Percentiles rank a stretch among this genome's conserved stretches.
phyloP scores from a whole-genome alignment of 2,113 vertebrate genomes.

The Tamias sibiricus region DNA sequence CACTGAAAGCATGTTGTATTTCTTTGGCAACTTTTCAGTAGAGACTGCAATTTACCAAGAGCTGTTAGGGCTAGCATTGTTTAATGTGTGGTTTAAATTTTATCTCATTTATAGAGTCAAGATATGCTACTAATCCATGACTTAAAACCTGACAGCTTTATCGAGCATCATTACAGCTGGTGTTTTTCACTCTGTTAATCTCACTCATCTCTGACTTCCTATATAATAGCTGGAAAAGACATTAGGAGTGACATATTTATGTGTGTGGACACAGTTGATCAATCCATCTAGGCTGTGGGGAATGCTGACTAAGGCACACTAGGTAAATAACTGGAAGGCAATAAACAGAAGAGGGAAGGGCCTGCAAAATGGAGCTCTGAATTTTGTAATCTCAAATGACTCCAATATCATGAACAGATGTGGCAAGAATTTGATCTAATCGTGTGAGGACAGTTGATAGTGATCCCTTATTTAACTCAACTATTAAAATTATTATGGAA shows the following conservation, averaged over 20 bases:
- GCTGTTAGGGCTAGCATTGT: conserved; percentile 36
- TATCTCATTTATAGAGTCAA: conserved; percentile 72
- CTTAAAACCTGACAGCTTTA: conserved; percentile 73
- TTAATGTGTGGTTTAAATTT: conserved; percentile 67
- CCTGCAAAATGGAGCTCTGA: conserved; percentile 25
- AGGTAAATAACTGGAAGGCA: conserved; percentile 60
- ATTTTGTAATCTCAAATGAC: conserved; percentile 64
- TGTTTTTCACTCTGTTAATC: conserved; percentile 70
- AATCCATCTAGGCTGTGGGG: conserved; percentile 51
- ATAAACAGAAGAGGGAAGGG: conserved; percentile 52
- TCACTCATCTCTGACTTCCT: conserved; percentile 72
- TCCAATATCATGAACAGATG: conserved; percentile 68
- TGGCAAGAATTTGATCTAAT: conserved; percentile 54
- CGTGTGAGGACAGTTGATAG: conserved; percentile 31
- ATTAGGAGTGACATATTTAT: conserved; percentile 74
- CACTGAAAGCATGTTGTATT: background rate
- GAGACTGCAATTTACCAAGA: conserved; percentile 1
- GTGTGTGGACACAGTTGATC: conserved; percentile 63
- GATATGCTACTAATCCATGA: conserved; percentile 62
- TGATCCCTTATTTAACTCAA: background rate
- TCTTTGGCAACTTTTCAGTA: conserved; percentile 54
- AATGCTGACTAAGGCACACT: conserved; percentile 65
- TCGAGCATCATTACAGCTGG: conserved; percentile 65
- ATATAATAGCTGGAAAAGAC: conserved; percentile 66
- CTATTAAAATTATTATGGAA: conserved; percentile 48